Evolutionary conservation across 2,888 invertebrate species (phyloP), one percentile per base, ranked within the genome.

Genomic region (Serripes groenlandicus): DNA sequence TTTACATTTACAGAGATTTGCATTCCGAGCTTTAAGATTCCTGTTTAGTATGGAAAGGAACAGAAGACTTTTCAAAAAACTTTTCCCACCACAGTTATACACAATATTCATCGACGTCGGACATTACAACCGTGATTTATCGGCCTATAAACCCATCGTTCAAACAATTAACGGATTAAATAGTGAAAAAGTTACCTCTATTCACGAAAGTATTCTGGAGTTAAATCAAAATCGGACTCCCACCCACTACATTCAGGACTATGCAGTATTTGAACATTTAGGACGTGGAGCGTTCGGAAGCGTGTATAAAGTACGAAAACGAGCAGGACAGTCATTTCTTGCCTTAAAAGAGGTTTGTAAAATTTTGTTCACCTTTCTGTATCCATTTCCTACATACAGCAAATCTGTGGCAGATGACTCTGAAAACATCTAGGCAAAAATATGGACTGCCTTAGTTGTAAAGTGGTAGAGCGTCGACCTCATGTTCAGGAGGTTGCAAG

Each of bases 261-360:
- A 95, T 88, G 94, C 94, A 35, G 93, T 95, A 21, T 91, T 95
- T 80, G 95, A 95, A 85, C 92, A 94, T 49, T 88, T 95, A 23
- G 95, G 95, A 0, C 92, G 94, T 9, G 95, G 95, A 18, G 95
- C 95, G 0, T 95, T 95, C 84, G 95, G 95, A 21, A 94, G 94
- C 66, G 95, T 95, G n/a, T 95, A 95, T 88, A 95, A 95, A 88
- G 95, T 95, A 11, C 91, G 93, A 72, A 94, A 94, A 81, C 91
- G 91, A 42, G 90, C 92, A 11, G 91, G 92, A 54, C 93, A 94
- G 86, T 91, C 92, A 4, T 94, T 93, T 79, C 90, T 93, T 49
- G 95, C 95, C 30, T 90, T 95, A 75, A 95, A 95, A 92, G 95
- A 95, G 93, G 95, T 95, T 74, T 72, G 58, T 58, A 60, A 30